phyloP scores from a whole-genome alignment of 2,888 invertebrate species.

The Clostera curtula region DNA sequence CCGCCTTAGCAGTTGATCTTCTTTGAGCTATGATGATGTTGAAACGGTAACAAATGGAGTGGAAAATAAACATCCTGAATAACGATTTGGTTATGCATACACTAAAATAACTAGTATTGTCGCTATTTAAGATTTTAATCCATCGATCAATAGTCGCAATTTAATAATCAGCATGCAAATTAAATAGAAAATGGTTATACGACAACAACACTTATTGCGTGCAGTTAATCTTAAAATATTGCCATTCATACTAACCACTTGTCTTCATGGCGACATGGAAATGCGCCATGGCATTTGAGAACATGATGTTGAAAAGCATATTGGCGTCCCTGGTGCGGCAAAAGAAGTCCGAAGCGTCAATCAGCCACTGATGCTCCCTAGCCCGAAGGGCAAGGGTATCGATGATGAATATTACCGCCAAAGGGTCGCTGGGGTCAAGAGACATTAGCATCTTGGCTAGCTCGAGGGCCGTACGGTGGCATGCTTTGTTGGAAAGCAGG shows the following conservation, averaged over 20 bases:
- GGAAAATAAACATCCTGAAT: no score
- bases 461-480: slow-evolving; percentile 89
- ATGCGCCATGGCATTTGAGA: slow-evolving; percentile 42
- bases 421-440: slow-evolving; percentile 84
- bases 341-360: slow-evolving; percentile 33
- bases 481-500: slow-evolving; percentile 84
- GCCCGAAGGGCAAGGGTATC: slow-evolving; percentile 88
- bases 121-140: no score
- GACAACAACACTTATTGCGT: no score
- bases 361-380: slow-evolving; percentile 82
- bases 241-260: slow-evolving; percentile 27
- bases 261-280: slow-evolving; percentile 36
- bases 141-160: no score
- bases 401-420: slow-evolving; percentile 82
- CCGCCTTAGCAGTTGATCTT: no score
- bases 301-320: slow-evolving; percentile 42
- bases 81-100: no score
- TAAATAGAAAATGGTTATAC: no score
- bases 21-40: no score
- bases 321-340: slow-evolving; percentile 23
- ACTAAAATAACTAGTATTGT: no score
- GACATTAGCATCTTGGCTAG: slow-evolving; percentile 86
- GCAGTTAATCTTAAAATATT: no score
- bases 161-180: no score
- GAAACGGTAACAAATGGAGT: no score